Conservation (phyloP, 2,113 vertebrate genomes). For the Chlorocebus sabaeus region DNA sequence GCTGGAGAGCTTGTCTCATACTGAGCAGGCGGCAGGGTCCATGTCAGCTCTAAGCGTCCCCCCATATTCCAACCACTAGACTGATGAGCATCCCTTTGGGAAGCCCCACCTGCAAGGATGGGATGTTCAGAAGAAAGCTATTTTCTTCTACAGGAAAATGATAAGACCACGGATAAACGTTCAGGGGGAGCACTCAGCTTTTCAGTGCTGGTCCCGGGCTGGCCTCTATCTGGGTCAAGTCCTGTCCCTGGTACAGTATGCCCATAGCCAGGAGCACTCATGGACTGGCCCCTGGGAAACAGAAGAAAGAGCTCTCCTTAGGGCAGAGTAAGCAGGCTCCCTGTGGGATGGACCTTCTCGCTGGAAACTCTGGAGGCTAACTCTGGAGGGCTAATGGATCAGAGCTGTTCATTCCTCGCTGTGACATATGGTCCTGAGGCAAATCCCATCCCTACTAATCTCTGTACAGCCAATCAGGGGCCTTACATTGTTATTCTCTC, state of each 20-base stretch:
- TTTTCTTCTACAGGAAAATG: conserved; percentile 10
- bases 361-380: not conserved
- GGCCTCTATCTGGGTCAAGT: not conserved
- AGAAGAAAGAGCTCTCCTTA: not conserved
- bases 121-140: not conserved
- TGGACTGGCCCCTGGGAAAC: accelerated
- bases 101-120: not conserved
- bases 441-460: not conserved
- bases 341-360: not conserved
- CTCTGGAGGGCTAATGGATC: not conserved
- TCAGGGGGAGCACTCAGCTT: not conserved
- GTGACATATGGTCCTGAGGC: not conserved
- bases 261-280: not conserved
- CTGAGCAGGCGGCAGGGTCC: not conserved
- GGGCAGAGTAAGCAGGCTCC: not conserved
- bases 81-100: not conserved
- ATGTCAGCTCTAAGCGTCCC: accelerated
- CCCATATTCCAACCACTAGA: not conserved
- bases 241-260: not conserved
- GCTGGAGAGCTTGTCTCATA: not conserved
- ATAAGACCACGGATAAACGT: not conserved
- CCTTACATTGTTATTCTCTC: not conserved
- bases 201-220: not conserved
- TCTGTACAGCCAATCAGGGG: not conserved
- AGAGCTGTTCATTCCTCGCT: not conserved